Base-by-base conservation (phyloP, 2,113 vertebrate genomes). In the Aptenodytes patagonicus region DNA sequence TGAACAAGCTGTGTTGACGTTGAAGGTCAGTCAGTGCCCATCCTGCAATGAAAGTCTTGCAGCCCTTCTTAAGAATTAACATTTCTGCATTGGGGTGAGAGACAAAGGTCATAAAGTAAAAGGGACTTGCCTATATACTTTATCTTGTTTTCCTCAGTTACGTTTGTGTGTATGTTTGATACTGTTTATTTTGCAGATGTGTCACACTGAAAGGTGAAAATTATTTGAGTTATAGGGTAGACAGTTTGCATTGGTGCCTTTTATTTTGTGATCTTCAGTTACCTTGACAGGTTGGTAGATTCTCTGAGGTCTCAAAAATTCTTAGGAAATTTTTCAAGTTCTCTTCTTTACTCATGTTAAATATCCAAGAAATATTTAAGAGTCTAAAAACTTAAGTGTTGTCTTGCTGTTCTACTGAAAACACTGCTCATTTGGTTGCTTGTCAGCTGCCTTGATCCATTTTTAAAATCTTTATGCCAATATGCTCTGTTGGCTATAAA, bases 111-210 rank as follows among this genome's bases (percentile, higher is more conserved):
- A 25, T 34, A 36, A 83, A 44, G 24, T 38, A 76, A 76, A 88
- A 32, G 6, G 15, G 10, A 60, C 16, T 60, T 75, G 6, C 15
- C 5, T 32, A 16, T 57, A 28, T n/a, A 32, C 11, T 83, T 83
- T 62, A 58, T 40, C 26, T 88, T 82, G 20, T 86, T 92, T 81
- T 88, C 17, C 26, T 83, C 44, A 21, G 44, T 46, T 72, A 36
- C 0, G 0, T 80, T 54, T 69, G 4, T 25, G 8, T 80, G 12
- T 16, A 36, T 55, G 8, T 55, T 55, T 77, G 7, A 70, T 49
- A 62, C 11, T 83, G 3, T 54, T 81, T 91, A 22, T 73, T 92
- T 92, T 92, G 24, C 34, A 58, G 17, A 5, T 78, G 36, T 78
- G 22, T 64, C 17, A 65, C 19, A 42, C 9, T 87, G 38, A 44